Evolutionary conservation across 1,140 invertebrate species (phyloP).

Genomic region (Diorhabda carinulata): DNA sequence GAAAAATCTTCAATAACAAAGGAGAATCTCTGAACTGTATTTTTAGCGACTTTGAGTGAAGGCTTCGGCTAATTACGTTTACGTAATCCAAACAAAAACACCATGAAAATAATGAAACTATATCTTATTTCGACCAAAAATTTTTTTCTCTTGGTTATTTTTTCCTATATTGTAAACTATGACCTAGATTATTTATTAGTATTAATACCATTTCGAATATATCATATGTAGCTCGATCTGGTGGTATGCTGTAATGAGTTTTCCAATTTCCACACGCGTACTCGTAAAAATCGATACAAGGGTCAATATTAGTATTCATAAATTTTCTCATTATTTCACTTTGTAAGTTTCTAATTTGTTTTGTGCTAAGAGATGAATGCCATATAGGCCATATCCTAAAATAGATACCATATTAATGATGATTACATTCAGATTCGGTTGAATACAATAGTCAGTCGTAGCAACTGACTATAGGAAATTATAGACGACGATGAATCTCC

Average conservation of each 20-base stretch:
- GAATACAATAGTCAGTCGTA: not conserved
- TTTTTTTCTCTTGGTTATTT: no score
- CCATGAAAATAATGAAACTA: no score
- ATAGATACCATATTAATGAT: not conserved
- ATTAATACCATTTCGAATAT: conserved; percentile 70
- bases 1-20: no score
- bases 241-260: conserved; percentile 76
- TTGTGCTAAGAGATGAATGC: conserved; percentile 18
- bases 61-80: no score
- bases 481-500: not conserved
- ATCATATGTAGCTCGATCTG: conserved; percentile 75
- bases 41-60: no score
- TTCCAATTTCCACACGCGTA: conserved; percentile 88
- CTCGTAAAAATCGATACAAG: conserved; percentile 88
- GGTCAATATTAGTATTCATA: conserved; percentile 73
- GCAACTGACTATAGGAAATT: not conserved
- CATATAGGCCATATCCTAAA: conserved; percentile 11
- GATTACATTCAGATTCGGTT: conserved; percentile 9
- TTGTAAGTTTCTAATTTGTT: conserved; percentile 24
- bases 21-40: no score
- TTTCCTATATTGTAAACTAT: no score
- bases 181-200: no score
- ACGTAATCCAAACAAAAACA: no score
- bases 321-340: conserved; percentile 66
- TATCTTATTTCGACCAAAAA: no score